Evolutionary conservation across 2,113 vertebrate species (phyloP).

Genomic region (Cyprinodon variegatus): DNA sequence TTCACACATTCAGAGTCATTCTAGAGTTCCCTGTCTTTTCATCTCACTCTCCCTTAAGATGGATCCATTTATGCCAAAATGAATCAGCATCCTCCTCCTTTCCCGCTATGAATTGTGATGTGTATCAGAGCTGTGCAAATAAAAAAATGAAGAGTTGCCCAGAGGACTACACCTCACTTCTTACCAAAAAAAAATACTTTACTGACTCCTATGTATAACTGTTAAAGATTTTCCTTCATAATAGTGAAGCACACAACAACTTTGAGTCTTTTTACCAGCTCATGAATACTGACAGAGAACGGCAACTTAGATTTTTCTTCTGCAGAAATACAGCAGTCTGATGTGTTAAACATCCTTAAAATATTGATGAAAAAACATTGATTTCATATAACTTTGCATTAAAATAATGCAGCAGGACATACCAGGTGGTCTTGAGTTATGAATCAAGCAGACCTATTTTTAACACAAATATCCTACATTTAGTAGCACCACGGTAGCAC

Average conservation of each 20-base stretch:
- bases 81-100: constrained; percentile 66
- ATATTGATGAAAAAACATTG: too few species aligned
- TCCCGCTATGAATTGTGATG: constrained; percentile 40
- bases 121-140: constrained; percentile 27
- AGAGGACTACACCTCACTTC: constrained; percentile 36
- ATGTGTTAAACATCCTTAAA: constrained; percentile 20
- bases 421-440: too few species aligned
- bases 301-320: constrained; percentile 45
- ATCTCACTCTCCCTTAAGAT: constrained; percentile 35
- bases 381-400: not conserved
- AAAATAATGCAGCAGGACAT: not conserved
- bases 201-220: constrained; percentile 19
- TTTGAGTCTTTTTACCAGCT: constrained; percentile 8
- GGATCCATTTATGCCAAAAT: constrained; percentile 56
- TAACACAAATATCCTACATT: too few species aligned
- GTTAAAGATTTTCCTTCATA: constrained; percentile 44
- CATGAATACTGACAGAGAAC: constrained; percentile 27
- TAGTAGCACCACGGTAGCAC: too few species aligned
- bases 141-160: constrained; percentile 53
- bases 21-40: constrained; percentile 40
- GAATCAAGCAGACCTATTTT: too few species aligned
- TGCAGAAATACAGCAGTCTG: constrained; percentile 56
- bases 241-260: not conserved
- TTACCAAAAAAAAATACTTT: constrained; percentile 24
- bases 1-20: constrained; percentile 64